Evolutionary conservation across 2,113 vertebrate species (phyloP).

Genomic region (Odocoileus virginianus): DNA sequence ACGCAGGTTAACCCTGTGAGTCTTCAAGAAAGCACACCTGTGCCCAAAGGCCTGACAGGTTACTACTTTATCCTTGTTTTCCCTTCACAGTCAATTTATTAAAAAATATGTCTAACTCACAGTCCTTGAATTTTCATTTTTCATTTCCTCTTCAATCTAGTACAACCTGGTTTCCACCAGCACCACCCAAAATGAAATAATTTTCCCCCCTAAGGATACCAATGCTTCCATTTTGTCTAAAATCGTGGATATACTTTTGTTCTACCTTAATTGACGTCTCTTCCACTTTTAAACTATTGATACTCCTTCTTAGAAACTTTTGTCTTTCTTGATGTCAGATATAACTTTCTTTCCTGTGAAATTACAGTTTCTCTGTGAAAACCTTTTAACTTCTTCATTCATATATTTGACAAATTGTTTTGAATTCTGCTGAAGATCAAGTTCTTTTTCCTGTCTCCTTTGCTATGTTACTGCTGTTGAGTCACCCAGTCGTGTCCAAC

Average conservation of each 20-base stretch:
- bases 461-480: background rate
- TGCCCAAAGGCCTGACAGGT: background rate
- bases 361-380: background rate
- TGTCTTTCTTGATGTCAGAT: background rate
- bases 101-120: background rate
- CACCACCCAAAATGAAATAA: background rate
- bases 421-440: background rate
- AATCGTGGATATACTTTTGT: background rate
- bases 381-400: background rate
- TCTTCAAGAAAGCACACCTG: background rate
- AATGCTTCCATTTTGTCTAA: background rate
- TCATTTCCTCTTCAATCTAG: background rate
- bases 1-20: background rate
- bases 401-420: background rate
- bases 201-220: background rate
- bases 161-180: background rate
- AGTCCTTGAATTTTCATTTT: background rate
- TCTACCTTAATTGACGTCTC: background rate
- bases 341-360: background rate
- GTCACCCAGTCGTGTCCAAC: background rate
- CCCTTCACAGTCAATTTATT: background rate
- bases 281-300: background rate
- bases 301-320: background rate
- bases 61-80: background rate
- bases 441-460: background rate